Conservation (phyloP, 2,797 vertebrate species). For the Coreius guichenoti region DNA sequence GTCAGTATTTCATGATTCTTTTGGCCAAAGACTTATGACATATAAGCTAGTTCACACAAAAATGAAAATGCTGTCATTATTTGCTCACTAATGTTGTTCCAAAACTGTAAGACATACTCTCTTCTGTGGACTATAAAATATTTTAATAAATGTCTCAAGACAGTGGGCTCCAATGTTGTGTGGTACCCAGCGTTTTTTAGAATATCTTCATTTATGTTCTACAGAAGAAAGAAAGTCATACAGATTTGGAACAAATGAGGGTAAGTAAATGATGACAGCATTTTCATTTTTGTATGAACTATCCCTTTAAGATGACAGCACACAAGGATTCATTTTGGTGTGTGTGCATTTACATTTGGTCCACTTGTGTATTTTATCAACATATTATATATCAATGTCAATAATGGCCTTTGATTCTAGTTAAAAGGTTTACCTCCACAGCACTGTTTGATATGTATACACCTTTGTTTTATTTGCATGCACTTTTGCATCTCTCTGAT, state of each 20-base stretch:
- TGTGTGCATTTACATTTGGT: background rate
- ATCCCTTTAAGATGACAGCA: background rate
- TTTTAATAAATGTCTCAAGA: background rate
- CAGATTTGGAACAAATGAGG: background rate
- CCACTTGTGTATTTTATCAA: conserved; percentile 19
- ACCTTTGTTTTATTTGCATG: background rate
- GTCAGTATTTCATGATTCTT: conserved; percentile 45
- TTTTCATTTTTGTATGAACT: background rate
- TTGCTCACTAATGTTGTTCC: background rate
- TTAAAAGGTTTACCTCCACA: background rate
- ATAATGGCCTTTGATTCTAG: background rate
- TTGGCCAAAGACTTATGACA: background rate
- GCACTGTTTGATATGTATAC: conserved; percentile 37
- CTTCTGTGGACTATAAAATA: background rate
- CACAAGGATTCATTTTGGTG: background rate
- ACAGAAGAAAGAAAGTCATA: background rate
- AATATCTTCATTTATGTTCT: background rate
- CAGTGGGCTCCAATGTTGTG: background rate
- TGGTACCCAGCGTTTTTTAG: background rate
- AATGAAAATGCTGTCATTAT: background rate
- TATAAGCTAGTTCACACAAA: background rate
- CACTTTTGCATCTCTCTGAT: background rate
- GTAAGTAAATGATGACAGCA: background rate
- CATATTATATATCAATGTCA: conserved; percentile 12
- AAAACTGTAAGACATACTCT: background rate